These are phyloP conservation scores for Oligia strigilis DNA, from an alignment of 2,888 invertebrate genomes.

Conservation along the genomic window DNA sequence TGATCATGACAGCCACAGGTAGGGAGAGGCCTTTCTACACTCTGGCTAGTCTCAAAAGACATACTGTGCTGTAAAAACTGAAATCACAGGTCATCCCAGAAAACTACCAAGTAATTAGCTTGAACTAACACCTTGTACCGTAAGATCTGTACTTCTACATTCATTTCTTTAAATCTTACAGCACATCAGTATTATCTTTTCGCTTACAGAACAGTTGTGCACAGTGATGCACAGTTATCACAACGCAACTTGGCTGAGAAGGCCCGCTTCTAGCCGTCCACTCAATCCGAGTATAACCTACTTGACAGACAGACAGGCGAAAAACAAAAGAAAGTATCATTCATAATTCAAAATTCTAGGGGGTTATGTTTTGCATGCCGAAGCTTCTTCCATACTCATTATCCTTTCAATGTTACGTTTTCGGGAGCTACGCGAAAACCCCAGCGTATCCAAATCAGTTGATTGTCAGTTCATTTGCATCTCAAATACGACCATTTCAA, in stretches of 20 bases:
- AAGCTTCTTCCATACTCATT: background rate
- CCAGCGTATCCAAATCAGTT: background rate
- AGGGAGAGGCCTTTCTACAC: background rate
- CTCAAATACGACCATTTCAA: background rate
- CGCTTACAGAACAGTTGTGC: conserved; percentile 52
- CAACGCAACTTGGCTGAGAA: conserved; percentile 7
- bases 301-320: background rate
- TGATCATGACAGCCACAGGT: background rate
- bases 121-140: conserved; percentile 16
- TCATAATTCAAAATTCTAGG: background rate
- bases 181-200: conserved; percentile 42
- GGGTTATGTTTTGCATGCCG: background rate
- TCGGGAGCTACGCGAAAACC: background rate
- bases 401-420: background rate
- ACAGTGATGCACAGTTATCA: conserved; percentile 28
- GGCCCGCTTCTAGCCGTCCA: background rate
- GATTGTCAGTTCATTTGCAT: background rate
- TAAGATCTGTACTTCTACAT: conserved; percentile 1
- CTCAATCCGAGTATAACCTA: background rate
- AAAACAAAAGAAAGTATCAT: background rate
- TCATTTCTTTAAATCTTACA: conserved; percentile 37
- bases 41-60: too few species aligned
- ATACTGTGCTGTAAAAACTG: background rate
- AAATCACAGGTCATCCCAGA: background rate
- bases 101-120: background rate